Base-by-base conservation (phyloP, 1,140 invertebrate genomes). In the Lasioglossum baleicum region DNA sequence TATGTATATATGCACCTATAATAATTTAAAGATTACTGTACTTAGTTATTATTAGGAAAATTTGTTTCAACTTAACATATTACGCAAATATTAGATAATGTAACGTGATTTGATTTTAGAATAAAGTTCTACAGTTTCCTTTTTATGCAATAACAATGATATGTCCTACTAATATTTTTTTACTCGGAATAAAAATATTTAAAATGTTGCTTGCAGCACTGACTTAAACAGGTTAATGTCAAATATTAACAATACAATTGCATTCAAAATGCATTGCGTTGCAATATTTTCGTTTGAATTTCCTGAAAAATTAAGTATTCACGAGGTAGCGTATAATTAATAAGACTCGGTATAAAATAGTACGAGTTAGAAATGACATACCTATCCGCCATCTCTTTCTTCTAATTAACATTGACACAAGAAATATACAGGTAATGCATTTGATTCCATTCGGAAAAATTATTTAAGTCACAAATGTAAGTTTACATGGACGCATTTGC, bases 401-500 rank as follows among this genome's bases (percentile, higher is more conserved):
- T 77, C 60, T 58, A 73, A 60, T 61, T 65, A 78, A 80, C 56
- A 84, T 53, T 73, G 72, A 82, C 63, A 75, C 35, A 51, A 79
- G 64, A 80, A 85, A 53, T 40, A 77, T 56, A 67, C 20, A 75
- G 61, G 48, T 22, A 48, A 67, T n/a, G 56, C 56, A 56, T 73
- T 71, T 74, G 20, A 65, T 67, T 67, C 22, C 81, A 77, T 63
- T 68, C 60, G 67, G 44, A 51, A 75, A 58, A 70, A 22, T 80
- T 72, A 82, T 72, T 75, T 69, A 51, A 61, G 40, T 60, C 58
- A 73, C 44, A 60, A 72, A 26, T 58, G 66, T 35, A 40, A 48
- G 74, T 76, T 87, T 85, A 90, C 66, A 80, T 75, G 64, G 87
- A 89, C 53, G 86, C 90, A 56, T 89, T 89, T 22, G 80, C 87